Evolutionary conservation across 2,888 invertebrate species (phyloP), one percentile per base, ranked within the genome.

Genomic region (Caenorhabditis uteleia): DNA sequence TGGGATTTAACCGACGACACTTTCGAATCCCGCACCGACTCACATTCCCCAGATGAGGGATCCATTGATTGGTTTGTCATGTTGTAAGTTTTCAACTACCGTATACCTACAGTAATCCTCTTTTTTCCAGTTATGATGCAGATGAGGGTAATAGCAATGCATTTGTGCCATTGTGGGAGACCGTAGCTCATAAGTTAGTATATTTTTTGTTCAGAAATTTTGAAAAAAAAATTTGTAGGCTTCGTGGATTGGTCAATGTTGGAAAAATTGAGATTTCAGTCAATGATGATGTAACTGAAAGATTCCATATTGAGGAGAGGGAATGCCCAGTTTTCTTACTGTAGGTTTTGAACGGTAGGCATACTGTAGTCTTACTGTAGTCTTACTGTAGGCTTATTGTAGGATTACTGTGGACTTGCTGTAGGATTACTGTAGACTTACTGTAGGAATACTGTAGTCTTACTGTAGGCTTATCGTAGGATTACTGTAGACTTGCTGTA

Each of bases 21-120:
- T 42, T 83, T 83, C 50, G 83, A 83, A 44, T 39, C 64, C 14
- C 18, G 67, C 38, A 74, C 82, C 7, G 78, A 82, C 53, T 70
- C 70, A n/a, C 73, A 73, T 56, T 77, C 76, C 27, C 83, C 83
- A 26, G 76, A 79, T 49, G 80, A 83, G 58, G 79, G 80, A 21
- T 54, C 75, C 20, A 70, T 83, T 42, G 83, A 83, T 51, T 83
- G 83, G 83, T 79, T 83, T 51, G 80, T 83, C 46, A 80, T 83
- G 80, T 83, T 83, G 79, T 79, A 49, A 78, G 79, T 79, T 7
- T 31, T 6, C n/a, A 33, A 7, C 29, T 31, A 5, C 33, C 48
- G 31, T 34, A 10, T 36, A 18, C 23, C 31, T 66, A n/a, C 34
- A 58, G 8, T 5, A 29, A 31, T 25, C 55, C 23, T 16, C 31